Evolutionary conservation across 2,113 vertebrate species (phyloP).

Genomic region (Peromyscus maniculatus): DNA sequence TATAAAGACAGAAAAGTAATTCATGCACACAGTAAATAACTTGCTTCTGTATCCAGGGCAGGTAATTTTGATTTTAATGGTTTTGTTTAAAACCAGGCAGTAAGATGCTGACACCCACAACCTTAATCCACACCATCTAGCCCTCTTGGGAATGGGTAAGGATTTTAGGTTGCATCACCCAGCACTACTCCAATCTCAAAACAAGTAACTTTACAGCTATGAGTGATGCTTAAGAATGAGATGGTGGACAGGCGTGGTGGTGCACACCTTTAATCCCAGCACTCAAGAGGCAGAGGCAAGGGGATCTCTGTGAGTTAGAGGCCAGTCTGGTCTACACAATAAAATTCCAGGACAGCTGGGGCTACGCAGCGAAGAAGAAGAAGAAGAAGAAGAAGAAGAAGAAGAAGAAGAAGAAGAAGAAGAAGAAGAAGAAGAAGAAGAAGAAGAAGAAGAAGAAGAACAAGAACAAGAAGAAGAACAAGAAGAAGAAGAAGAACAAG

Average conservation of each 20-base stretch:
- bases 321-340: neutral
- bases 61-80: neutral
- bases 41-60: neutral
- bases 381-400: no score
- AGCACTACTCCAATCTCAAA: neutral
- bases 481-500: neutral
- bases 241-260: neutral
- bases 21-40: neutral
- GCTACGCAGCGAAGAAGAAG: neutral
- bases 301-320: neutral
- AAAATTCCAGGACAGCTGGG: neutral
- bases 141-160: neutral
- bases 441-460: no score
- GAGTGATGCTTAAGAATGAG: neutral
- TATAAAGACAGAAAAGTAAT: neutral
- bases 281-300: neutral
- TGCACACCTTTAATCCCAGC: neutral
- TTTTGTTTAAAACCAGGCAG: constrained; percentile 5
- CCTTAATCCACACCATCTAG: neutral
- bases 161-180: neutral
- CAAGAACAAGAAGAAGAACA: no score
- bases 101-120: neutral
- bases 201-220: neutral
- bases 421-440: no score
- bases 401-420: no score